Evolutionary conservation across 35 echinoderm and acorn worm species (phyloP).

Genomic region (Heliocidaris erythrogramma): DNA sequence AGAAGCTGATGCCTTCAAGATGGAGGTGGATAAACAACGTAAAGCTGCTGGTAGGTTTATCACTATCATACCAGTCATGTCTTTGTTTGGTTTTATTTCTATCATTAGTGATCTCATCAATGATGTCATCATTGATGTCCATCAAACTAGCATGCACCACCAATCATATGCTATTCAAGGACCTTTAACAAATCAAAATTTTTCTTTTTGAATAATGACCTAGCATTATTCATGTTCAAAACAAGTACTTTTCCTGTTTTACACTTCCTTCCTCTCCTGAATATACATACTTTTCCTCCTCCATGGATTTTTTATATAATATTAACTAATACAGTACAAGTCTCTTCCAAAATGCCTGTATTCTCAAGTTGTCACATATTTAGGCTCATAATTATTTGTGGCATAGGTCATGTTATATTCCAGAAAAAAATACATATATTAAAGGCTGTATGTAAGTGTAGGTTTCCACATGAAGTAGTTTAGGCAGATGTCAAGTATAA

Average conservation of each 20-base stretch:
- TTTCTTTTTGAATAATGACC: not conserved
- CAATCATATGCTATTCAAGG: not conserved
- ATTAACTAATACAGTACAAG: not conserved
- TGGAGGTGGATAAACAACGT: slow-evolving; percentile 58
- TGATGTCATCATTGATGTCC: not conserved
- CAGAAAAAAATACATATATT: not conserved
- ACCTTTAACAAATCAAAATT: not conserved
- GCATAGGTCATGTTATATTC: not conserved
- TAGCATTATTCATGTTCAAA: not conserved
- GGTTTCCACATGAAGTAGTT: not conserved
- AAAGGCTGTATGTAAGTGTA: not conserved
- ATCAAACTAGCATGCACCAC: not conserved
- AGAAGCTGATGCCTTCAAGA: slow-evolving; percentile 62
- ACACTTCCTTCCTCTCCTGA: not conserved
- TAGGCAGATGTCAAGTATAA: not conserved
- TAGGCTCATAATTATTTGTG: not conserved
- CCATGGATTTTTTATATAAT: not conserved
- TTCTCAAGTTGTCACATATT: not conserved
- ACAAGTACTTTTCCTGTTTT: not conserved
- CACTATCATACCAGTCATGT: not conserved
- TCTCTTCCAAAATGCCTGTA: not conserved
- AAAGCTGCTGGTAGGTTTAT: slow-evolving; percentile 65
- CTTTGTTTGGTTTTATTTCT: not conserved
- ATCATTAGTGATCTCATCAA: not conserved
- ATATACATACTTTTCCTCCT: not conserved